Evolutionary conservation across 2,888 invertebrate genomes (phyloP), one percentile per base, ranked within the genome.

Genomic region (Aproaerema taeniolella): DNA sequence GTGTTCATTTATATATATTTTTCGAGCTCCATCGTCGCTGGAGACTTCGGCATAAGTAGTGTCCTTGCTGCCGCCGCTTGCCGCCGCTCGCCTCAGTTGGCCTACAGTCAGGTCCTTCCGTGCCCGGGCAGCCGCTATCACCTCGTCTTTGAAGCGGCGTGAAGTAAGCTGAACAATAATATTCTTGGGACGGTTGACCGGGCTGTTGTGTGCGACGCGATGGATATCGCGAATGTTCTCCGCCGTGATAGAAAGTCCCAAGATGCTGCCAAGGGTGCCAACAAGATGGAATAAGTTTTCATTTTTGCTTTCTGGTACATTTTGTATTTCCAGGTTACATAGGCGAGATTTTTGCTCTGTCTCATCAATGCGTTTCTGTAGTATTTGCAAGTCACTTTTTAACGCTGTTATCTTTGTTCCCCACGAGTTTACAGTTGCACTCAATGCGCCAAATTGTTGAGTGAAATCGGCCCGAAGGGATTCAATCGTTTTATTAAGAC

Each of bases 301-400:
- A n/a, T 28, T 31, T 24, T 37, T 42, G 2, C n/a, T 35, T 30
- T 45, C 45, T 1, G 42, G 45, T 8, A 45, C 14, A 31, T 42
- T 42, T 8, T 45, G 45, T 2, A 45, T 33, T 17, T 45, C 45
- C 1, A 46, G 4, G 13, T 46, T 46, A 11, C 38, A 42, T 2
- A 2, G 12, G 4, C 46, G 31, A 2, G 42, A 6, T 8, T 8
- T 16, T 17, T 46, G 46, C 7, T 46, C 46, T 4, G 20, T 29
- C 1, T 41, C 39, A 14, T 41, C 39, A 5, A 41, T 2, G 2
- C 28, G 29, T 1, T 2, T 29, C 12, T 38, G 31, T 10, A 38
- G n/a, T 5, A 5, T 34, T 9, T 13, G 10, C 11, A 32, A 9
- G 2, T 32, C 32, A 6, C 11, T 10, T 10, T 20, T 20, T 20